Evolutionary conservation across 64 coral and sea anemone genomes (phyloP).

Genomic region (Stichodactyla helianthus): DNA sequence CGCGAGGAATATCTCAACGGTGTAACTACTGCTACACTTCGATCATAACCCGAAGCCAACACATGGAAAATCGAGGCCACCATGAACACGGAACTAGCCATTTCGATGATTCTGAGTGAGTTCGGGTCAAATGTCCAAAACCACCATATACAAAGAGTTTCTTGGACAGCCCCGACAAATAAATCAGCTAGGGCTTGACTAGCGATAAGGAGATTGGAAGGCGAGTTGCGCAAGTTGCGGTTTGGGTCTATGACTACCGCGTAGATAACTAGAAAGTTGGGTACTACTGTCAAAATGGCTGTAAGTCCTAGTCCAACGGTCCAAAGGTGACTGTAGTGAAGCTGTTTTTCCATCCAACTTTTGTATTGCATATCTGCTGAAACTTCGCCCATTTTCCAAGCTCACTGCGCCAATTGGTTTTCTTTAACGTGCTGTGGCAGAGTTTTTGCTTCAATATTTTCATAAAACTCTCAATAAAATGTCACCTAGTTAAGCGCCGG

Average conservation of each 20-base stretch:
- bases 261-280: slow-evolving; percentile 45
- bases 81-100: slow-evolving; percentile 60
- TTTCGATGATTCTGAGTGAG: slow-evolving; percentile 32
- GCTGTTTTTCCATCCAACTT: slow-evolving; percentile 52
- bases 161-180: slow-evolving; percentile 52
- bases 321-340: slow-evolving; percentile 61
- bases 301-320: slow-evolving; percentile 11
- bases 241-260: slow-evolving; percentile 62
- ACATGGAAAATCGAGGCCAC: slow-evolving; percentile 66
- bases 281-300: slow-evolving; percentile 13
- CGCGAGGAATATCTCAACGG: slow-evolving; percentile 31
- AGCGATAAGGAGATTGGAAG: slow-evolving; percentile 54
- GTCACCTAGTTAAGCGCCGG: not conserved
- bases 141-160: slow-evolving; percentile 67
- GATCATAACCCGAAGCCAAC: slow-evolving; percentile 47
- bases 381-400: not conserved
- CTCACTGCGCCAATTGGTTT: not conserved
- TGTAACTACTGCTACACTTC: slow-evolving; percentile 49
- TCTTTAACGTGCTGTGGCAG: not conserved
- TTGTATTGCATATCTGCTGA: not conserved
- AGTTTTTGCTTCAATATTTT: not conserved
- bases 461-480: not conserved
- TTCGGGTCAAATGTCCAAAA: slow-evolving; percentile 58
- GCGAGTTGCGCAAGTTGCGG: slow-evolving; percentile 40
- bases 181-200: slow-evolving; percentile 79